A percentile compares a stretch with the other conserved stretches of the same genome.
Conservation (phyloP, 2,797 vertebrate genomes). For the Parotocinclus haroldoi region DNA sequence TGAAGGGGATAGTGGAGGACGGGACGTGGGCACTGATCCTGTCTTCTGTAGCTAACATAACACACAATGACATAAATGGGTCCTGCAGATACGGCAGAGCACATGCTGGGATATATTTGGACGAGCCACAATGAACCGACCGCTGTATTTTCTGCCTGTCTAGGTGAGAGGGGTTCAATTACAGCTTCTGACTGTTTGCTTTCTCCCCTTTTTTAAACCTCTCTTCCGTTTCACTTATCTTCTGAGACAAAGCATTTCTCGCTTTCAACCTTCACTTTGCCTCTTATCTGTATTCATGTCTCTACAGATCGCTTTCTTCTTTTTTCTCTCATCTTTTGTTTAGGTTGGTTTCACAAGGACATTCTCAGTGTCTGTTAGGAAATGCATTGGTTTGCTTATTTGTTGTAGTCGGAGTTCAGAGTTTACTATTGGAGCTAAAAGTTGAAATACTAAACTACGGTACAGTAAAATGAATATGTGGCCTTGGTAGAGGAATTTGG, state of each 20-base stretch:
- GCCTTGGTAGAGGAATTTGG: too few species aligned
- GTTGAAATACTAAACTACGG: too few species aligned
- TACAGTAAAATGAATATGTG: too few species aligned
- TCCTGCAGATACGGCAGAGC: constrained; percentile 72
- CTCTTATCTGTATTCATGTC: not conserved
- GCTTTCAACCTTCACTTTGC: not conserved
- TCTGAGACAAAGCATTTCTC: not conserved
- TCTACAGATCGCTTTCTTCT: too few species aligned
- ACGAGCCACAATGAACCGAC: constrained; percentile 61
- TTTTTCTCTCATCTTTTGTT: too few species aligned
- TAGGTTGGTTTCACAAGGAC: too few species aligned
- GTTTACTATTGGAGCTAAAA: too few species aligned
- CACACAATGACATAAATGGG: constrained; percentile 75
- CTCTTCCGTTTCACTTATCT: not conserved
- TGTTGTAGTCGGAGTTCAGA: not conserved
- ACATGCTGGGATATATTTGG: constrained; percentile 65
- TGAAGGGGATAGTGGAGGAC: constrained; percentile 46
- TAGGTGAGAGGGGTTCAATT: not conserved
- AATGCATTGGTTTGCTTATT: not conserved
- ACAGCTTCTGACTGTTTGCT: not conserved
- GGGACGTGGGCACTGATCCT: constrained; percentile 54
- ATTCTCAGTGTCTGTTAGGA: too few species aligned
- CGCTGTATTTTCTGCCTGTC: constrained; percentile 41
- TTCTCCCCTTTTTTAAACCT: not conserved
- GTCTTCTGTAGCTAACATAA: constrained; percentile 67